phyloP scores from a whole-genome alignment of 2,797 vertebrate genomes.

The Myoxocephalus aenaeus region DNA sequence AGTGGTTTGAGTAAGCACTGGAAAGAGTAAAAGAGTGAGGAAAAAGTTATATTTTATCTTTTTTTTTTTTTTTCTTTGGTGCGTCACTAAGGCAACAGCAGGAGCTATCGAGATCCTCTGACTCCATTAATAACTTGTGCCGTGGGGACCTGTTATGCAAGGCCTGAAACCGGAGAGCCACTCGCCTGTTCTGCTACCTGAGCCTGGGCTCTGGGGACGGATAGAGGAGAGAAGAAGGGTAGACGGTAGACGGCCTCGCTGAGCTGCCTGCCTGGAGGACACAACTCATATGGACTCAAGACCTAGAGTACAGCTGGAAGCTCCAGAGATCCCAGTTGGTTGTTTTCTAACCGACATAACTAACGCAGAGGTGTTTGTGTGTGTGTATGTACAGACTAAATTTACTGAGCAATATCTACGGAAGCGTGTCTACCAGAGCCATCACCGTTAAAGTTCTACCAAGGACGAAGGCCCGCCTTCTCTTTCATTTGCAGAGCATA shows the following conservation, averaged over 20 bases:
- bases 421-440: constrained; percentile 28
- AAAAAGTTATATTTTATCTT: constrained; percentile 44
- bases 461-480: constrained; percentile 22
- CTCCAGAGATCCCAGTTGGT: constrained; percentile 28
- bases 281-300: constrained; percentile 28
- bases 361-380: constrained; percentile 20
- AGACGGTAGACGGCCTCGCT: constrained; percentile 33
- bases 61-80: constrained; percentile 42
- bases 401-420: constrained; percentile 36
- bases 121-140: constrained; percentile 78
- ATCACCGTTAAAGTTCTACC: constrained; percentile 34
- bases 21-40: constrained; percentile 29
- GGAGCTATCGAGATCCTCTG: constrained; percentile 37
- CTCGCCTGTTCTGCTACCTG: constrained; percentile 79
- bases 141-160: constrained; percentile 60
- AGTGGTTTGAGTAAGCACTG: constrained; percentile 37
- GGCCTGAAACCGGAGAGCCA: constrained; percentile 78
- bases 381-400: constrained; percentile 8
- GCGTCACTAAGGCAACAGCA: constrained; percentile 39
- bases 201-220: constrained; percentile 58
- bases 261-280: constrained; percentile 42
- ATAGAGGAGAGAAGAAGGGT: constrained; percentile 36
- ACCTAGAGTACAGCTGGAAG: constrained; percentile 33
- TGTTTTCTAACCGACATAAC: constrained; percentile 34
- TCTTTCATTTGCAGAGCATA: constrained; percentile 27